Base-by-base conservation (phyloP, 2,113 vertebrate species). In the Scortum barcoo region DNA sequence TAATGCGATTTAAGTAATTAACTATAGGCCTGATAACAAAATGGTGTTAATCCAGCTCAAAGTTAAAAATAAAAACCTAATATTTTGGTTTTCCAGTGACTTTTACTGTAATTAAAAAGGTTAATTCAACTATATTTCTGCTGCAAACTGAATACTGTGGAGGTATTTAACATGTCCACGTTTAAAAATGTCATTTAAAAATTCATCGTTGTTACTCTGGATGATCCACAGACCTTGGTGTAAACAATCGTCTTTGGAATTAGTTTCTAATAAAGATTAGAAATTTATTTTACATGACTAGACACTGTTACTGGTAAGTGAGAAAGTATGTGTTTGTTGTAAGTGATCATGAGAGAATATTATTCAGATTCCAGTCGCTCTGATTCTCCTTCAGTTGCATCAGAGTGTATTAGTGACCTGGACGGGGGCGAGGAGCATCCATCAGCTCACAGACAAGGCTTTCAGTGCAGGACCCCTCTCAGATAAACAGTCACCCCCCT, bases 381-480 rank as follows among this genome's bases (percentile, higher is more conserved):
- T 77, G 71, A 46, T 30, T 67, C 53, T 67, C 11, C 36, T 30
- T 60, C 9, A 61, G 44, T 72, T 28, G 20, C 22, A 70, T 75
- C 60, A 38, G 75, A 80, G 66, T 65, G 73, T 73, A 67, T 83
- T 76, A 71, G 84, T 81, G 89, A 90, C 88, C 90, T 36, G 81
- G 11, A 65, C 26, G 7, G 0, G 78, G 51, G 40, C 73, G 30
- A 54, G 62, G 33, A 85, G 71, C 84, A 92, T 92, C 85, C 63
- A 89, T 92, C 92, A 91, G 78, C 42, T 33, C 57, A 46, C 30
- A 88, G 87, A 87, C 86, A 40, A 62, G 75, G 86, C 78, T 90
- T 92, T 88, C 80, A 88, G 86, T 17, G 73, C 36, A 78, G 54
- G 81, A 86, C 68, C 82, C 40, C 63, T 44, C 72, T 86, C 71